A percentile compares a stretch with the other conserved stretches of the same genome.
phyloP scores from a whole-genome alignment of 2,797 vertebrate species.

The Coregonus sp. region DNA sequence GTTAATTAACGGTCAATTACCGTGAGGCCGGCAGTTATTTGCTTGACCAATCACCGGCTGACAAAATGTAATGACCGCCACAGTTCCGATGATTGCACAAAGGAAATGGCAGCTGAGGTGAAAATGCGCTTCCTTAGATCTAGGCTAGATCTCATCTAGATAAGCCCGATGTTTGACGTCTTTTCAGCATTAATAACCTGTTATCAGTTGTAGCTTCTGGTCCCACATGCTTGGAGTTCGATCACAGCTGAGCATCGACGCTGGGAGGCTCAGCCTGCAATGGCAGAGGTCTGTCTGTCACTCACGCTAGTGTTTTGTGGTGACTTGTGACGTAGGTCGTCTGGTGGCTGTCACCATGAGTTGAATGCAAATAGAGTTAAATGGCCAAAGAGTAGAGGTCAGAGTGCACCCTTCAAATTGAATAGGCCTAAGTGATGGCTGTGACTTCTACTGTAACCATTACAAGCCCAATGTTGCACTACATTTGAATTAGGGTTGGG shows the following conservation, averaged over 20 bases:
- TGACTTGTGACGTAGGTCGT: too few relatives aligned
- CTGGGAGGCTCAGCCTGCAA: background rate
- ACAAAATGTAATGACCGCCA: too few relatives aligned
- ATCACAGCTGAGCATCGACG: background rate
- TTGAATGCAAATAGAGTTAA: too few relatives aligned
- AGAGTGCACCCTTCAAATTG: too few relatives aligned
- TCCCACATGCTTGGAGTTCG: background rate
- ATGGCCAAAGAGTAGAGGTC: too few relatives aligned
- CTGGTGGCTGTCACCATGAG: too few relatives aligned
- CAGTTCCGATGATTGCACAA: background rate
- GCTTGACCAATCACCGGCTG: too few relatives aligned
- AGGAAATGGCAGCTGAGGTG: background rate
- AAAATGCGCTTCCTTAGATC: background rate
- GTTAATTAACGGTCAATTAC: too few relatives aligned
- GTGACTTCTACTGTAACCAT: background rate
- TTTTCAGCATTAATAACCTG: background rate
- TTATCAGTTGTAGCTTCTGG: background rate
- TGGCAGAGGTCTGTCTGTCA: too few relatives aligned
- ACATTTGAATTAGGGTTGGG: background rate
- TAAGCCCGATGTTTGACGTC: background rate
- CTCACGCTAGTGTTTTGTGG: too few relatives aligned
- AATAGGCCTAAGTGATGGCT: too few relatives aligned
- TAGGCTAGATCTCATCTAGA: background rate
- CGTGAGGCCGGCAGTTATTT: too few relatives aligned
- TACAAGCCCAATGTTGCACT: conserved; percentile 3